Evolutionary conservation across 2,888 invertebrate species (phyloP), one percentile per base, ranked within the genome.

Genomic region (Ophion costatus): DNA sequence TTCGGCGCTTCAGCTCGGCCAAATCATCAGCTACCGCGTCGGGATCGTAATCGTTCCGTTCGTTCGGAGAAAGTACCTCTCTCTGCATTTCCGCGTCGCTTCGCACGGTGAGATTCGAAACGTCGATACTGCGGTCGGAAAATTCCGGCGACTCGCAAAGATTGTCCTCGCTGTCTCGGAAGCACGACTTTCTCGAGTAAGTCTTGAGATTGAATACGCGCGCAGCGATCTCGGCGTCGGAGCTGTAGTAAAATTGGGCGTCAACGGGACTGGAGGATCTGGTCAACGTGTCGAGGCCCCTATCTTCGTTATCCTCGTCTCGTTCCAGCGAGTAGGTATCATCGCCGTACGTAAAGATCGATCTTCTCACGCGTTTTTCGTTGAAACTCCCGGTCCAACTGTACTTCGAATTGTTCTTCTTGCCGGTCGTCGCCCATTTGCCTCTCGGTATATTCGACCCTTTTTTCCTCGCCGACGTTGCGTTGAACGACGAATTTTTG

Each of bases 331-430:
- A 38, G 22, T 38, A 20, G 6, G 77, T 51, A 11, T 24, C n/a
- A 67, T 71, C 74, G 29, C 64, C 79, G 42, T 71, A 70, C 17
- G 73, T 66, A 63, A 82, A 85, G 51, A 83, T 84, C 0, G 85
- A 80, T 63, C 86, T 76, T 80, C 67, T 86, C 0, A 79, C 63
- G 3, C 78, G 81, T 64, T 81, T 82, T 59, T 87, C 87, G 74
- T 87, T 79, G 71, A 92, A 92, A 51, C 84, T 91, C 11, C 92
- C 92, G 20, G 88, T 89, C 92, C 91, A 92, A 61, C 89, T 89
- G 70, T 91, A 91, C 63, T 89, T 92, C 0, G 86, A 79, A n/a
- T 51, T 69, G 57, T 83, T 89, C 81, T 85, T 90, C 80, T 88
- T 91, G 6, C 66, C 81, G 10, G 66, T 70, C 11, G 76, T 75